Evolutionary conservation across 1,140 invertebrate species (phyloP), one percentile per base, ranked within the genome.

Genomic region (Bombus consobrinus): DNA sequence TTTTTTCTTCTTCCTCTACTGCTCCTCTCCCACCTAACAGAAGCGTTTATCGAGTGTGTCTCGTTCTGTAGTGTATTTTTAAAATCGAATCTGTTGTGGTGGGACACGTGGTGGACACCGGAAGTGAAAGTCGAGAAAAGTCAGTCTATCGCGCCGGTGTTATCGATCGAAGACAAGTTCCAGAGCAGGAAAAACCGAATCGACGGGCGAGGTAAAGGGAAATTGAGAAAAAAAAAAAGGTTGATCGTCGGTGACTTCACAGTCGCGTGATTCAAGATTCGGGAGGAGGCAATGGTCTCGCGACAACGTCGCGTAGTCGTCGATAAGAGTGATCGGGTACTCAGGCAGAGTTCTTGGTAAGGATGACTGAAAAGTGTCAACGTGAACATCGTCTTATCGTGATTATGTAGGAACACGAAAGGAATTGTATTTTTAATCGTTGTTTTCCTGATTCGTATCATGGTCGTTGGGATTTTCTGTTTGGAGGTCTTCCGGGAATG

Each of bases 261-360:
- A 10, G 25, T 53, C 41, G 32, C 37, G 41, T 25, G 22, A n/a
- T 13, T 37, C 47, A 53, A 22, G 72, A 66, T 41, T 53, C 57
- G 47, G n/a, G 62, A 28, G 28, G 64, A 84, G 5, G 28, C 47
- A 22, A 85, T 85, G 83, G 53, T 85, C 53, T 80, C 77, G 68
- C 76, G 83, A 62, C 66, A 85, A 34, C 76, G 66, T 62, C 66
- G 81, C 53, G 81, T 41, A 37, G 6, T 64, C 28, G 32, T 43
- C 37, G 39, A 71, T 80, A 71, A 71, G 47, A 72, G 68, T n/a
- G 66, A 85, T 18, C 77, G 68, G 47, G 68, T 62, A 71, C 32
- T 34, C 41, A 47, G 59, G 68, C 75, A 71, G 41, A 79, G 76
- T 47, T 72, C 69, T 85, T 80, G 83, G 83, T 85, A 85, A 85